Conservation (phyloP, 2,888 invertebrate species). For the Cyclophora punctaria region DNA sequence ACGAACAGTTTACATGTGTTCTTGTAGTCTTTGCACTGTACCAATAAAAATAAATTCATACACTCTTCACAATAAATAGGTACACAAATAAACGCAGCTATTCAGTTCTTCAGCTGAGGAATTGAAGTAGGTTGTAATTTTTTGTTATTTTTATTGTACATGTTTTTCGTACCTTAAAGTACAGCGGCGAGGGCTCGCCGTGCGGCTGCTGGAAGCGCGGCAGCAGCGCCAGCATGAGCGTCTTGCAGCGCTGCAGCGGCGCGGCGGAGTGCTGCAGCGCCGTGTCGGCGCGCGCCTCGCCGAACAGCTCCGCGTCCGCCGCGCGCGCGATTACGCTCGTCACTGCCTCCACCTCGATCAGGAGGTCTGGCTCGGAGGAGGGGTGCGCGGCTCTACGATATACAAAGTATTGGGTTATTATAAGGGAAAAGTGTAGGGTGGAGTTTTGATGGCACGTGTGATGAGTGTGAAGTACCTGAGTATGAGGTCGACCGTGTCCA, state of each 20-base stretch:
- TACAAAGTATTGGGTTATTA: too few species aligned
- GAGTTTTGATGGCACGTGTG: too few species aligned
- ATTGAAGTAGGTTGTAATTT: too few species aligned
- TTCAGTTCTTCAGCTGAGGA: too few species aligned
- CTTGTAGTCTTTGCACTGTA: too few species aligned
- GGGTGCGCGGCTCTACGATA: conserved; percentile 64
- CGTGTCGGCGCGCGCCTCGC: conserved; percentile 37
- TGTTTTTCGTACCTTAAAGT: conserved; percentile 44
- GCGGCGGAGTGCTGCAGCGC: conserved; percentile 67
- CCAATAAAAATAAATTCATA: too few species aligned
- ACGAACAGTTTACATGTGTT: too few species aligned
- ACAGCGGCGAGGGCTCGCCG: conserved; percentile 30
- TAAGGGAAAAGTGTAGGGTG: too few species aligned
- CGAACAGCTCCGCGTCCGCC: conserved; percentile 69
- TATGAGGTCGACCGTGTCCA: conserved; percentile 86
- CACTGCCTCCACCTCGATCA: conserved; percentile 84
- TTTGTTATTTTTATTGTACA: not conserved
- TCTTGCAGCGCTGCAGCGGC: conserved; percentile 80
- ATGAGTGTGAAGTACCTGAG: conserved; percentile 64
- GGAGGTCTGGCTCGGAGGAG: conserved; percentile 77
- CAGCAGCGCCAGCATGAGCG: conserved; percentile 83
- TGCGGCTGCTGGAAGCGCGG: conserved; percentile 77
- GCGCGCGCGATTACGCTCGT: conserved; percentile 84
- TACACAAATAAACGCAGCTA: too few species aligned
- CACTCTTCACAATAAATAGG: too few species aligned